A percentile compares a stretch with the other conserved stretches of the same genome.
Conservation (phyloP, 37 sponge, comb jelly and placozoan genomes). For the Hexactinellida sp. region DNA sequence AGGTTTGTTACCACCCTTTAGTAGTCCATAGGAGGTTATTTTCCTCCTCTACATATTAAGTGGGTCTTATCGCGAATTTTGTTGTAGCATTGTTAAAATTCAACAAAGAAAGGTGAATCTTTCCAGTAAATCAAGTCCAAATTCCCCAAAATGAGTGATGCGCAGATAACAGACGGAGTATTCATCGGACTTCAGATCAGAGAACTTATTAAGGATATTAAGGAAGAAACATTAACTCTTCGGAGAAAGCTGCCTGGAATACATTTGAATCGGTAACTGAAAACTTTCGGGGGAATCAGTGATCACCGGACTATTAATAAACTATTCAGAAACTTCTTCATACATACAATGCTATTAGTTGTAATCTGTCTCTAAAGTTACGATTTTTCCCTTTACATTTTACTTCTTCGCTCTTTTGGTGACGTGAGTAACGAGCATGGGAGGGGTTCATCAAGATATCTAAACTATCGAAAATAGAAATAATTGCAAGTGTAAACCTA, state of each 20-base stretch:
- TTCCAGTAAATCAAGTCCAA: neutral
- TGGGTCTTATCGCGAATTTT: neutral
- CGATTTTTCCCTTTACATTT: neutral
- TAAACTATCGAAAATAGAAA: neutral
- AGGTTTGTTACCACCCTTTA: neutral
- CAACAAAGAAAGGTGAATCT: neutral
- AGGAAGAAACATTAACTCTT: neutral
- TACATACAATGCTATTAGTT: neutral
- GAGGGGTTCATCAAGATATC: neutral
- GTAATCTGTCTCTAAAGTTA: neutral
- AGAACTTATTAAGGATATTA: neutral
- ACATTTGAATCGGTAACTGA: neutral
- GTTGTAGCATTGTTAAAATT: neutral
- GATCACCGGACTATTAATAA: neutral
- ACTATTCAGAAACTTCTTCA: neutral
- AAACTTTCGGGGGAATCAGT: neutral
- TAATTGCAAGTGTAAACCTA: neutral
- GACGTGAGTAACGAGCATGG: slow-evolving; percentile 10
- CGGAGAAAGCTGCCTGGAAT: neutral
- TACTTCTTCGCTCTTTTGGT: neutral
- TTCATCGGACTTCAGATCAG: slow-evolving; percentile 5
- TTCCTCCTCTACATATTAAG: neutral
- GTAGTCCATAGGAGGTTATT: neutral
- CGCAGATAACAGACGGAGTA: neutral
- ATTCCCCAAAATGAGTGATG: neutral